Conservation (phyloP, 2,888 invertebrate species). For the Eilema depressum region DNA sequence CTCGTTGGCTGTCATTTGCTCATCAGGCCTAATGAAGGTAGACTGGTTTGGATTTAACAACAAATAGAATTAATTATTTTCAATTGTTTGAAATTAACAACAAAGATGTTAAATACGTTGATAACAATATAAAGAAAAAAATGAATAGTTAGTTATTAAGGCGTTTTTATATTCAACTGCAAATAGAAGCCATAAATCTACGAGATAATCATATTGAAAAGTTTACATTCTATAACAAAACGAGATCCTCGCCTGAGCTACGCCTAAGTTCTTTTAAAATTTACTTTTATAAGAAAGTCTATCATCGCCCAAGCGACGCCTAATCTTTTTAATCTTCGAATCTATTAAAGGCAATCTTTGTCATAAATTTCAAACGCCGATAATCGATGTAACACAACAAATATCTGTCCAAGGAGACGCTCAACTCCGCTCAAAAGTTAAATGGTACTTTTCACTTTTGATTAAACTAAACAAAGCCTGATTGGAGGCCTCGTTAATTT, state of each 20-base stretch:
- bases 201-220: not conserved
- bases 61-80: too few species aligned
- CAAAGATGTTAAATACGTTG: too few species aligned
- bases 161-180: slow-evolving; percentile 15
- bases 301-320: not conserved
- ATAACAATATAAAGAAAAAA: too few species aligned
- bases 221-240: not conserved
- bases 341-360: not conserved
- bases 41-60: too few species aligned
- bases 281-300: not conserved
- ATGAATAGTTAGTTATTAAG: too few species aligned
- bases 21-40: too few species aligned
- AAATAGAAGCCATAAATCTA: too few species aligned
- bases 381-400: slow-evolving; percentile 19
- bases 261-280: not conserved
- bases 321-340: not conserved
- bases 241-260: not conserved
- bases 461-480: slow-evolving; percentile 71
- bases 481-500: slow-evolving; percentile 69
- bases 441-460: slow-evolving; percentile 73
- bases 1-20: too few species aligned
- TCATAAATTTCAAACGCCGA: slow-evolving; percentile 11
- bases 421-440: slow-evolving; percentile 62
- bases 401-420: slow-evolving; percentile 11
- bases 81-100: too few species aligned